phyloP scores from a whole-genome alignment of 2,888 invertebrate species.

The Empis livida region DNA sequence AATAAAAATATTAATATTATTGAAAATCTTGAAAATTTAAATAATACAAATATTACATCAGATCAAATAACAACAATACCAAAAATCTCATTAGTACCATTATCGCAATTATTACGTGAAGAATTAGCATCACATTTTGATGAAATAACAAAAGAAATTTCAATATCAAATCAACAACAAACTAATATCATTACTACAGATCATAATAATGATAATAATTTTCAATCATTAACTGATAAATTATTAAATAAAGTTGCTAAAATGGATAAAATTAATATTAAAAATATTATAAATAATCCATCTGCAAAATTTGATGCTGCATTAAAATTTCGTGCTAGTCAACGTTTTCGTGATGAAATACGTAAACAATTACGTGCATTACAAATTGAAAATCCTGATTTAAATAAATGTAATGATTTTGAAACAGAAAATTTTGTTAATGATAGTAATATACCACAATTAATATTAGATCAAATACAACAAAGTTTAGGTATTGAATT shows the following conservation, averaged over 20 bases:
- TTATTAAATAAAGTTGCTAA: slow-evolving; percentile 25
- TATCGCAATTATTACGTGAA: slow-evolving; percentile 3
- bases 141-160: not conserved
- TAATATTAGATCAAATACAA: slow-evolving; percentile 27
- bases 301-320: slow-evolving; percentile 31
- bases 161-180: too few species aligned
- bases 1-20: too few species aligned
- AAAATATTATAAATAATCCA: slow-evolving; percentile 31
- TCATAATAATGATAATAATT: slow-evolving; percentile 13
- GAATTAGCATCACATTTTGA: not conserved
- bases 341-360: slow-evolving; percentile 27
- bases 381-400: slow-evolving; percentile 18
- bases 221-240: slow-evolving; percentile 16
- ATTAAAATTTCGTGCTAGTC: slow-evolving; percentile 26
- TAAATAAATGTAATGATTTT: slow-evolving; percentile 11
- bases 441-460: slow-evolving; percentile 25
- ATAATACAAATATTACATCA: too few species aligned
- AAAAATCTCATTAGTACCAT: slow-evolving; percentile 3
- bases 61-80: not conserved
- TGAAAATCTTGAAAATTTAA: not conserved
- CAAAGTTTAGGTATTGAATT: slow-evolving; percentile 27
- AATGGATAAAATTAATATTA: slow-evolving; percentile 30
- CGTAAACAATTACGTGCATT: slow-evolving; percentile 27
- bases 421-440: slow-evolving; percentile 31
- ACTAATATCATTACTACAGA: too few species aligned